phyloP scores from a whole-genome alignment of 1,140 invertebrate species.

The Pseudoatta argentina region DNA sequence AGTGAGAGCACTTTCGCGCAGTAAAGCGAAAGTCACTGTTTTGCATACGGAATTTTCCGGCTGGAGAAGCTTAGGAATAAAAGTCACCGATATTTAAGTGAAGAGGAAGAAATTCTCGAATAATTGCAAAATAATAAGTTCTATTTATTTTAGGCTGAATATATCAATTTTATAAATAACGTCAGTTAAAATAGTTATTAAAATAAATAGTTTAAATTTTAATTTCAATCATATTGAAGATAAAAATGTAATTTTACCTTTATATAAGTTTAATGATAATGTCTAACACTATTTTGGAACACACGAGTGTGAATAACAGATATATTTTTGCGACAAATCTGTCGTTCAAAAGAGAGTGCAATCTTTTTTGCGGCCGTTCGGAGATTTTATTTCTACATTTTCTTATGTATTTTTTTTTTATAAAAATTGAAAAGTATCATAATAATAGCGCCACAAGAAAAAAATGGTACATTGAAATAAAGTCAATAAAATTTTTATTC shows the following conservation, averaged over 20 bases:
- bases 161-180: neutral
- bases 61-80: neutral
- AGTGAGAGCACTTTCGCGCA: slow-evolving; percentile 47
- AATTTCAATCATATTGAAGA: neutral
- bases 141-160: neutral
- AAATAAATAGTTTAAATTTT: slow-evolving; percentile 2
- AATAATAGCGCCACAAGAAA: too few relatives aligned
- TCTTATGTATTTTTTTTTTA: too few relatives aligned
- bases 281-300: too few relatives aligned
- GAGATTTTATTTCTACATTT: too few relatives aligned
- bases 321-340: too few relatives aligned
- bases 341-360: too few relatives aligned
- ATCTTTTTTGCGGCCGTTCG: too few relatives aligned
- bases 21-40: slow-evolving; percentile 45
- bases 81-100: neutral
- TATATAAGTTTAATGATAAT: too few relatives aligned
- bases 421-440: too few relatives aligned
- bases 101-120: neutral
- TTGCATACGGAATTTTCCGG: slow-evolving; percentile 28
- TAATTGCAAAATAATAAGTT: neutral
- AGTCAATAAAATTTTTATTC: too few relatives aligned
- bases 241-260: neutral
- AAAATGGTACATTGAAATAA: too few relatives aligned
- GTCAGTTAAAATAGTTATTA: neutral
- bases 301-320: too few relatives aligned